Conservation (phyloP, 2,888 invertebrate genomes). For the Pristionchus mayeri region DNA sequence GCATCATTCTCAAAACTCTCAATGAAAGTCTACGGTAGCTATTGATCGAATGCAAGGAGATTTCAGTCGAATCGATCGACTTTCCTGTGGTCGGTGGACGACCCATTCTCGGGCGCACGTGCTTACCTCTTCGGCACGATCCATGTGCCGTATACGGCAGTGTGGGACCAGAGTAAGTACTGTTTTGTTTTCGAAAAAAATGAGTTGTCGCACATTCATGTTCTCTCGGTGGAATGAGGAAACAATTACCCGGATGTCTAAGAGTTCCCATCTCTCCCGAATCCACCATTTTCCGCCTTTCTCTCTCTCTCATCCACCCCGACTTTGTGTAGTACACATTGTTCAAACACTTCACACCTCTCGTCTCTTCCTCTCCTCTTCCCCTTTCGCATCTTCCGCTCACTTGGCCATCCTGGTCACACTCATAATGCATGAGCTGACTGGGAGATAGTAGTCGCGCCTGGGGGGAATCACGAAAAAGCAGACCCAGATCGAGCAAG, state of each 20-base stretch:
- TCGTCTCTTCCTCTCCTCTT: background rate
- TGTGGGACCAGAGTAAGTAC: constrained; percentile 78
- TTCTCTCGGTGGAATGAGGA: too few species aligned
- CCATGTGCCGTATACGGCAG: constrained; percentile 80
- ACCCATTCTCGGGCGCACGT: constrained; percentile 47
- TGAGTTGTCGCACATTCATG: too few species aligned
- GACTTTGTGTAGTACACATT: constrained; percentile 11
- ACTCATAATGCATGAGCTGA: constrained; percentile 30
- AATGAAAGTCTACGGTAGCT: too few species aligned
- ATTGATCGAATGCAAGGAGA: too few species aligned
- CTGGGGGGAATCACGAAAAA: background rate
- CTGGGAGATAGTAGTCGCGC: background rate
- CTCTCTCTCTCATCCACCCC: background rate
- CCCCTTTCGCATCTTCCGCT: background rate
- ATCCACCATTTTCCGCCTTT: background rate
- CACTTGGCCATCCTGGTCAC: constrained; percentile 27
- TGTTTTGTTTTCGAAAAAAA: background rate
- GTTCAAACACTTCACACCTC: constrained; percentile 41
- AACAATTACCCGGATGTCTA: too few species aligned
- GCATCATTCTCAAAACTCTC: too few species aligned
- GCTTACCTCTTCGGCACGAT: constrained; percentile 81
- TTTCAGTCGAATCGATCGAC: constrained; percentile 50
- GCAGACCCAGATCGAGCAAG: too few species aligned
- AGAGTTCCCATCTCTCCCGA: background rate
- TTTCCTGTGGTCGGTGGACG: constrained; percentile 57